Conservation (phyloP, 2,113 vertebrate species). For the Eurystomus gularis region DNA sequence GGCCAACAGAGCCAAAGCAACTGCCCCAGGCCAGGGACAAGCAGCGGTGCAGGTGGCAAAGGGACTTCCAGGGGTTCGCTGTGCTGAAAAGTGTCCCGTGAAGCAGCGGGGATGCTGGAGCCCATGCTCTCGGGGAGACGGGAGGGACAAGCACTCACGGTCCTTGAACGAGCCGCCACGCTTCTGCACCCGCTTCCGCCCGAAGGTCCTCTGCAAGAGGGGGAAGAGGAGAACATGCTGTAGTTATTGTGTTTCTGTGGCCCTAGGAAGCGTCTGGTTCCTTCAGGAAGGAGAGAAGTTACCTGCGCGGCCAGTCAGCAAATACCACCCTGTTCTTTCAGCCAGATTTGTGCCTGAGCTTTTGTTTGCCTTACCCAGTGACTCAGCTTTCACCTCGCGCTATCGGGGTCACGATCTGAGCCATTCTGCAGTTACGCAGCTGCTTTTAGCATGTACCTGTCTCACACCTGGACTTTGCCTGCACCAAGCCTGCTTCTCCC, state of each 20-base stretch:
- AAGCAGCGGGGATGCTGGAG: fast-evolving
- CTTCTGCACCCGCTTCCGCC: conserved; percentile 82
- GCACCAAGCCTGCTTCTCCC: not conserved
- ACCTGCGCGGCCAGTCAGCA: not conserved
- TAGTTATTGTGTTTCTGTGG: not conserved
- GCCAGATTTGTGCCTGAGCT: not conserved
- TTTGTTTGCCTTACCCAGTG: conserved; percentile 7
- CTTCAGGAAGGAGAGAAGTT: not conserved
- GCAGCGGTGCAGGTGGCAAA: not conserved
- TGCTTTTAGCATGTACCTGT: not conserved
- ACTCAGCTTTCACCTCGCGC: not conserved
- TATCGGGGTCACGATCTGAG: not conserved
- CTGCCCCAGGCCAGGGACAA: not conserved
- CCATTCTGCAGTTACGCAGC: not conserved
- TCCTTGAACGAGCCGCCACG: conserved; percentile 93
- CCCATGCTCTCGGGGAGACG: fast-evolving
- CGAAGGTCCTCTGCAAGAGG: conserved; percentile 78
- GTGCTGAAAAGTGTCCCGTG: fast-evolving
- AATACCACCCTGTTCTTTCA: not conserved
- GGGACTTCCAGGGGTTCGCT: not conserved
- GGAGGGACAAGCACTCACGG: conserved; percentile 74
- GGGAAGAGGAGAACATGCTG: not conserved
- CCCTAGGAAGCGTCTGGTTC: not conserved
- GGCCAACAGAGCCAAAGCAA: not conserved
- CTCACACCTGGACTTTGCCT: conserved; percentile 21